A percentile compares a stretch with the other conserved stretches of the same genome.
phyloP scores from a whole-genome alignment of 2,113 vertebrate genomes.

The Thymallus thymallus region DNA sequence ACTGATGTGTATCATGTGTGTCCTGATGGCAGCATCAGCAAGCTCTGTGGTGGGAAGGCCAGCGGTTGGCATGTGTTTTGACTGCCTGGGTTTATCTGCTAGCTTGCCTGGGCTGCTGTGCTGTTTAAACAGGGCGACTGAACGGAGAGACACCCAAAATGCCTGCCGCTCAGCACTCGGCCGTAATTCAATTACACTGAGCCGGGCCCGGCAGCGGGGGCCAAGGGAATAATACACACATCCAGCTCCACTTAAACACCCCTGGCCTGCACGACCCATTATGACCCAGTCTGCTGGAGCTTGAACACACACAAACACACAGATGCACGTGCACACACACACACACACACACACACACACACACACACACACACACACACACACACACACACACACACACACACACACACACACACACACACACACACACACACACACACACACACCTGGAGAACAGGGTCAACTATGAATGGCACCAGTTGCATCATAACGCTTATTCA shows the following conservation, averaged over 20 bases:
- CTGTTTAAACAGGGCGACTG: constrained; percentile 14
- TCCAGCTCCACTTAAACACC: constrained; percentile 3
- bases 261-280: neutral
- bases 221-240: neutral
- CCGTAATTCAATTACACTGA: constrained; percentile 28
- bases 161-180: constrained; percentile 22
- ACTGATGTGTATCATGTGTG: neutral
- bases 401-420: too few relatives aligned
- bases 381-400: too few relatives aligned
- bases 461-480: too few relatives aligned
- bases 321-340: too few relatives aligned
- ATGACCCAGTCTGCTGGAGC: neutral
- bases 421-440: too few relatives aligned
- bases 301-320: neutral
- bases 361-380: too few relatives aligned
- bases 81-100: neutral
- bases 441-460: too few relatives aligned
- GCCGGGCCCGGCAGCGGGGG: neutral
- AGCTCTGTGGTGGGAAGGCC: neutral
- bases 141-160: neutral
- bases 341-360: too few relatives aligned
- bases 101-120: neutral
- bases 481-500: too few relatives aligned
- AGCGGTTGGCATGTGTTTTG: constrained; percentile 1
- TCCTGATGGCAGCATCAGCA: neutral